A percentile compares a stretch with the other conserved stretches of the same genome.
Conservation (phyloP, 2,888 invertebrate genomes). For the Criorhina ranunculi region DNA sequence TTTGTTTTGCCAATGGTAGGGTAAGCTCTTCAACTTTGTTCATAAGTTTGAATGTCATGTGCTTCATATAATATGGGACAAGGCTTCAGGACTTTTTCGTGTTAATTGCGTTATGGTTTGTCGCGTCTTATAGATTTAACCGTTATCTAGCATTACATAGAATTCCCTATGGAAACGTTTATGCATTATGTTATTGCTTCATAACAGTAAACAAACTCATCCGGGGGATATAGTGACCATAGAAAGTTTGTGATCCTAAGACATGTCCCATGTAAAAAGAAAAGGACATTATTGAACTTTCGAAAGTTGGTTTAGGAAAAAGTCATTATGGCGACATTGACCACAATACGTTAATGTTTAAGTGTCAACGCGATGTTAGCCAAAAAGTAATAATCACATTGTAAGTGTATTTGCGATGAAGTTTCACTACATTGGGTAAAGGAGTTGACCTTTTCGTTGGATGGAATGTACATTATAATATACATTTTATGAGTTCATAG, state of each 20-base stretch:
- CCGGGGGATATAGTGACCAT: constrained; percentile 17
- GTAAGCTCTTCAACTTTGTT: neutral
- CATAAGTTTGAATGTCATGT: neutral
- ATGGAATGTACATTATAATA: too few species aligned
- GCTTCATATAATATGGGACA: neutral
- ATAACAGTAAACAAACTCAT: constrained; percentile 56
- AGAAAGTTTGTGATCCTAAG: constrained; percentile 39
- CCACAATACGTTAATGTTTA: constrained; percentile 60
- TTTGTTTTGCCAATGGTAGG: neutral
- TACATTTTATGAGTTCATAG: neutral
- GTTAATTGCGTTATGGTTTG: too few species aligned
- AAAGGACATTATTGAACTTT: constrained; percentile 45
- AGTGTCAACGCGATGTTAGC: constrained; percentile 24
- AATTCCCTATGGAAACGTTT: constrained; percentile 34
- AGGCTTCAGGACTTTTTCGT: neutral
- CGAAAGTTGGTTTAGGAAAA: constrained; percentile 44
- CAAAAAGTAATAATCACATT: constrained; percentile 32
- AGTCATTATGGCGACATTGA: constrained; percentile 46
- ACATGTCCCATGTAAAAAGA: constrained; percentile 38
- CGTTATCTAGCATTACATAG: neutral
- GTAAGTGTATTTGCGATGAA: constrained; percentile 3
- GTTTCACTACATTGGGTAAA: neutral
- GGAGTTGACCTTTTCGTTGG: constrained; percentile 14
- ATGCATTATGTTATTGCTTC: constrained; percentile 40
- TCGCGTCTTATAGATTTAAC: too few species aligned